phyloP scores from a whole-genome alignment of 1,140 invertebrate species.

The Drosophila dunni region DNA sequence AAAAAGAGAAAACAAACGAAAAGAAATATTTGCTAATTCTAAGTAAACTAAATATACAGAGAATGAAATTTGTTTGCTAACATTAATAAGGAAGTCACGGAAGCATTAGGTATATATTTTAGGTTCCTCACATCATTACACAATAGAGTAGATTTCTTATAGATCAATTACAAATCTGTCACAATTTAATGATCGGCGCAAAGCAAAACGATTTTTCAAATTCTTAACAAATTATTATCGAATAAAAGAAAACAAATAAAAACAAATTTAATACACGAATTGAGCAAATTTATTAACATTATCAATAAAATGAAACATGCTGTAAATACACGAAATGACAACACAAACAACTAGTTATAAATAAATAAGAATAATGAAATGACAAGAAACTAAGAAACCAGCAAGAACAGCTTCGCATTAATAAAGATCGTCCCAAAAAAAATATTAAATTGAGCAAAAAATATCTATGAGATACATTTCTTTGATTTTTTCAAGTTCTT shows the following conservation, averaged over 20 bases:
- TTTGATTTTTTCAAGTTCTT: neutral
- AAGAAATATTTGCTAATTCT: constrained; percentile 49
- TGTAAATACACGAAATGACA: constrained; percentile 67
- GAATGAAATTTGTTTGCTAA: constrained; percentile 50
- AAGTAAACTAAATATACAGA: constrained; percentile 35
- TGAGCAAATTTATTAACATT: constrained; percentile 56
- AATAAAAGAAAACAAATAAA: neutral
- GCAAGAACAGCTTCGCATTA: constrained; percentile 75
- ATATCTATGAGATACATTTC: constrained; percentile 27
- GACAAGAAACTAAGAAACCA: neutral
- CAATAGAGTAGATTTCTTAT: constrained; percentile 63
- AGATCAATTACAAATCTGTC: constrained; percentile 58
- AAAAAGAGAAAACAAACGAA: constrained; percentile 28
- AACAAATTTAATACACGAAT: constrained; percentile 18
- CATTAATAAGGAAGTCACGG: constrained; percentile 40
- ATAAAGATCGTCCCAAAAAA: constrained; percentile 77
- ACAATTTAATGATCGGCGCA: constrained; percentile 36
- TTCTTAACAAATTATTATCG: constrained; percentile 10
- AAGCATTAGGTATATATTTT: constrained; percentile 40
- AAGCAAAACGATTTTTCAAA: constrained; percentile 50
- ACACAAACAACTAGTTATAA: constrained; percentile 46
- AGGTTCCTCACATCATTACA: constrained; percentile 60
- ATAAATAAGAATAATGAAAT: constrained; percentile 39
- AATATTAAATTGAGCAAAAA: neutral
- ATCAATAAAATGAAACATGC: constrained; percentile 51